Evolutionary conservation across 2,888 invertebrate species (phyloP).

Genomic region (Cryptocephalus primarius): DNA sequence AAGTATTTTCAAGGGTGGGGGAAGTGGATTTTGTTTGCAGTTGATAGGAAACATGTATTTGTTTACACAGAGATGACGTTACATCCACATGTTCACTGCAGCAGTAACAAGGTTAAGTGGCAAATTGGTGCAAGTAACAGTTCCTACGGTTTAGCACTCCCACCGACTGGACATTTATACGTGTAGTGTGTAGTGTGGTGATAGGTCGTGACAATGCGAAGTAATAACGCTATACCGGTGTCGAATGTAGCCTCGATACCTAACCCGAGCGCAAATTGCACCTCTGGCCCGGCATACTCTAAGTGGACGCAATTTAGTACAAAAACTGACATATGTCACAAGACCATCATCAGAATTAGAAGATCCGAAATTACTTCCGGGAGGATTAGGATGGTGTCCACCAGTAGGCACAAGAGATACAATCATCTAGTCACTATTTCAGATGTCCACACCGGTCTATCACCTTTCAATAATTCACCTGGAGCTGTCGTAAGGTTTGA

Average conservation of each 20-base stretch:
- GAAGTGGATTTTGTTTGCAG: too few relatives aligned
- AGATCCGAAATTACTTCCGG: constrained; percentile 32
- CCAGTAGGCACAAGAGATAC: constrained; percentile 34
- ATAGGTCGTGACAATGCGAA: too few relatives aligned
- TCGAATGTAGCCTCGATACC: constrained; percentile 7
- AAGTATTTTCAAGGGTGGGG: too few relatives aligned
- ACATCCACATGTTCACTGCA: too few relatives aligned
- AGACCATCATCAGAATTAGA: constrained; percentile 33
- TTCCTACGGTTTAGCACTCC: too few relatives aligned
- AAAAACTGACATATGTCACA: constrained; percentile 22
- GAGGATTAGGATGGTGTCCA: constrained; percentile 35
- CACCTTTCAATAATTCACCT: constrained; percentile 32
- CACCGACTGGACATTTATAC: too few relatives aligned
- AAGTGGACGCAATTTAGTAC: constrained; percentile 8
- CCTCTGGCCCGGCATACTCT: constrained; percentile 13
- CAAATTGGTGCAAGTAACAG: too few relatives aligned
- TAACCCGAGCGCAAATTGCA: constrained; percentile 3
- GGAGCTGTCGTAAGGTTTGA: constrained; percentile 36
- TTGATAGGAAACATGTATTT: too few relatives aligned
- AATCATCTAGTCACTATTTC: constrained; percentile 35
- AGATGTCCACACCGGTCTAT: constrained; percentile 30
- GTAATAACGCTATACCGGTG: constrained; percentile 5
- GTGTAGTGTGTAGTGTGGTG: too few relatives aligned
- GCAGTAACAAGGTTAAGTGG: too few relatives aligned
- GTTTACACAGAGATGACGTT: too few relatives aligned